Conservation (phyloP, 2,113 vertebrate genomes). For the pig (Sus scrofa) region DNA sequence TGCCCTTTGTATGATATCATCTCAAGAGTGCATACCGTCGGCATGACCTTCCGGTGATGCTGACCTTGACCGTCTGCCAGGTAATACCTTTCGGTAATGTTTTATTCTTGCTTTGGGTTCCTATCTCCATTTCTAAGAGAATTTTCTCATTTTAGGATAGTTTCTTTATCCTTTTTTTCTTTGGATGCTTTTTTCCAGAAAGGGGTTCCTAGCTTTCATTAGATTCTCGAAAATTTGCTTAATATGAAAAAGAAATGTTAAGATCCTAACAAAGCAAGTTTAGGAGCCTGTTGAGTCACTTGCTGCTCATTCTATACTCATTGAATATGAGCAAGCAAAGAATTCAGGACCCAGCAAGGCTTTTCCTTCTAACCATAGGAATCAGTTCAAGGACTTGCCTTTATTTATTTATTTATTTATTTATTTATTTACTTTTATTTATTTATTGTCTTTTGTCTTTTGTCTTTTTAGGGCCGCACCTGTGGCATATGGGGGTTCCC, state of each 20-base stretch:
- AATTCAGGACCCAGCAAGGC: rapidly evolving
- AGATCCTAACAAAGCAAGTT: not conserved
- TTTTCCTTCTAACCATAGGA: conserved; percentile 47
- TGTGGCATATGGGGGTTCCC: too few species aligned
- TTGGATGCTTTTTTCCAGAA: not conserved
- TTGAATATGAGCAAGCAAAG: not conserved
- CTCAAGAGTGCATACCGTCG: not conserved
- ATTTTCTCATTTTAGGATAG: not conserved
- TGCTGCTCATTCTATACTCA: not conserved
- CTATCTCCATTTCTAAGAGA: not conserved
- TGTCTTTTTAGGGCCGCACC: too few species aligned
- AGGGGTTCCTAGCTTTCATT: not conserved
- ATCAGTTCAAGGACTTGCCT: not conserved
- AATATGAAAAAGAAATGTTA: not conserved
- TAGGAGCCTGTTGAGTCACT: not conserved
- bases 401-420: too few species aligned
- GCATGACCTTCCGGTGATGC: not conserved
- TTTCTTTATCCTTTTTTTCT: not conserved
- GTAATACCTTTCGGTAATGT: not conserved
- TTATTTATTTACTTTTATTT: too few species aligned
- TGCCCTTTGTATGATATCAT: not conserved
- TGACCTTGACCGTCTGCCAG: not conserved
- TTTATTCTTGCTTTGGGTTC: not conserved
- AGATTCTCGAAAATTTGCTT: not conserved
- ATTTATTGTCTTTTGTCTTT: too few species aligned